These are phyloP conservation scores for Drosophila falleni DNA, from an alignment of 2,888 invertebrate species.

Conservation along the genomic window DNA sequence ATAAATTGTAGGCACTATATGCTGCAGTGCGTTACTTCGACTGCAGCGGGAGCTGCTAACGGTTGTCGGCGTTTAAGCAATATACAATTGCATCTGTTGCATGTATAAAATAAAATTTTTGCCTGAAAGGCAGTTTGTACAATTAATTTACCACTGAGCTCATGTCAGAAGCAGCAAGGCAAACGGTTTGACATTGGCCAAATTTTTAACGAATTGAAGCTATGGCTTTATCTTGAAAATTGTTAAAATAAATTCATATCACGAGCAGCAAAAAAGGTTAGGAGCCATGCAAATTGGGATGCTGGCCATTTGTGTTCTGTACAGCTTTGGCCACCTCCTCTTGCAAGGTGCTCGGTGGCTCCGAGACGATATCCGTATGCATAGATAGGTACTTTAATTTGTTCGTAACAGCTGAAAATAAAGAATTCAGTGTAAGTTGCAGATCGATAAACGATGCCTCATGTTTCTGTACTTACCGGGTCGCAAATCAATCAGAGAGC, in stretches of 20 bases:
- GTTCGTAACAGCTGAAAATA: slow-evolving; percentile 92
- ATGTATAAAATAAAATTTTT: slow-evolving; percentile 39
- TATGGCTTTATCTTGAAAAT: slow-evolving; percentile 28
- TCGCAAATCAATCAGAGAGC: slow-evolving; percentile 96
- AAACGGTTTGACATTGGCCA: slow-evolving; percentile 39
- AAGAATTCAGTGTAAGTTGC: slow-evolving; percentile 30
- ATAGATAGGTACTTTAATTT: slow-evolving; percentile 96
- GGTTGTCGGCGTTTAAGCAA: slow-evolving; percentile 12
- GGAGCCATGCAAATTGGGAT: slow-evolving; percentile 84
- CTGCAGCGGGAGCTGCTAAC: slow-evolving; percentile 33
- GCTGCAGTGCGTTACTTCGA: slow-evolving; percentile 54
- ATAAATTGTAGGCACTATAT: slow-evolving; percentile 67
- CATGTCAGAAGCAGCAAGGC: slow-evolving; percentile 28
- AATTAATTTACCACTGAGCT: slow-evolving; percentile 47
- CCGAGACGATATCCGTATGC: slow-evolving; percentile 95
- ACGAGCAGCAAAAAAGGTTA: slow-evolving; percentile 67
- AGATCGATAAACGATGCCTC: neutral
- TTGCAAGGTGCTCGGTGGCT: slow-evolving; percentile 92
- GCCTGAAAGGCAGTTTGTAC: slow-evolving; percentile 64
- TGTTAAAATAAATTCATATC: slow-evolving; percentile 72
- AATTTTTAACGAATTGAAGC: slow-evolving; percentile 29
- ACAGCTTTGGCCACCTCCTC: slow-evolving; percentile 95
- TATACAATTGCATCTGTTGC: slow-evolving; percentile 40
- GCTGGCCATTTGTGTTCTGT: slow-evolving; percentile 82
- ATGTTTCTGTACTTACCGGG: slow-evolving; percentile 89